Evolutionary conservation across 1,140 invertebrate genomes (phyloP), one percentile per base, ranked within the genome.

Genomic region (Hestina assimilis): DNA sequence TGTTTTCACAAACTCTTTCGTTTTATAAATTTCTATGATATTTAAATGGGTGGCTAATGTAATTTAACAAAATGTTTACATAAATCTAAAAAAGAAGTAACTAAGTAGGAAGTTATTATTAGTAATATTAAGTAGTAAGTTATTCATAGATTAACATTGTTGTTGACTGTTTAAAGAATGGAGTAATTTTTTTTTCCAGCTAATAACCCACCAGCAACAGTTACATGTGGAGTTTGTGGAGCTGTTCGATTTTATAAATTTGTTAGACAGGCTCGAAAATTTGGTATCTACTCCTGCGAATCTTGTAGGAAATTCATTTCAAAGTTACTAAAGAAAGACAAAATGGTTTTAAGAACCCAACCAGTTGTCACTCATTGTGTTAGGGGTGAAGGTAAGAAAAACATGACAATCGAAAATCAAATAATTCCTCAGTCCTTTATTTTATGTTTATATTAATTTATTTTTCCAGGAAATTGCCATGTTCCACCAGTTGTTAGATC

Each of bases 221-320:
- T 95, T 23, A 92, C 93, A 23, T 95, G 94, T 85, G 93, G 93
- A 50, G 93, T 96, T 23, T 96, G 95, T 86, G 93, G 93, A 20
- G 92, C 93, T 23, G 91, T 94, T 9, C 89, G 95, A 20, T 94
- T 93, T 71, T 95, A 94, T 79, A 92, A 92, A 72, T 94, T 94
- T 70, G 91, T 94, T 0, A 92, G 93, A 64, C 93, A 95, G 81
- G 93, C 94, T 9, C 90, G 94, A 31, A 96, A 96, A 73, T 96
- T 95, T 82, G 94, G 94, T n/a, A 94, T 95, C 28, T 92, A 93
- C 64, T 94, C 93, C 60, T 96, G 95, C 85, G 94, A 95, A 72
- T 93, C 94, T 12, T 96, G 95, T 86, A 90, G 94, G 23, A 96
- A 95, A 77, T 96, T 96, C 83, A 95, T 96, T 55, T 93, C 94